Evolutionary conservation across 2,113 vertebrate species (phyloP).

Genomic region (Xenus cinereus): DNA sequence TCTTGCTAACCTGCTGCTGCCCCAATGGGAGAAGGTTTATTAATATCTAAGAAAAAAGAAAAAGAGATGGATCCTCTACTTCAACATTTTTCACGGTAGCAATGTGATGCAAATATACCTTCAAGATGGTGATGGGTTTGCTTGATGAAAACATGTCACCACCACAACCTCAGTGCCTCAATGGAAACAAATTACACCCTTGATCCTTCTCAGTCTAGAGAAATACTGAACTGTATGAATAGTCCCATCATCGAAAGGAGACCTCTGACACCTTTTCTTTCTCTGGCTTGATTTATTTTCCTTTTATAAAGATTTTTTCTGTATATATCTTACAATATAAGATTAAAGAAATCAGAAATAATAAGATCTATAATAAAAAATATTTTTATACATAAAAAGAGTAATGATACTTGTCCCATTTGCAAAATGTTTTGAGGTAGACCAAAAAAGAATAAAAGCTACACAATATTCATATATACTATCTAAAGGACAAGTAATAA

Average conservation of each 20-base stretch:
- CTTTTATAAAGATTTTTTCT: background rate
- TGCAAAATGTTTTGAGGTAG: background rate
- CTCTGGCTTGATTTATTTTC: background rate
- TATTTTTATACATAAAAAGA: background rate
- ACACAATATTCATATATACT: background rate
- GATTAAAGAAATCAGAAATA: background rate
- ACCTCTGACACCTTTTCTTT: background rate
- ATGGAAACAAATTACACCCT: background rate
- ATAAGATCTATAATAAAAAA: background rate
- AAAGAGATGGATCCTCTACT: background rate
- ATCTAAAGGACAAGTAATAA: background rate
- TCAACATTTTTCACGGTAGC: background rate
- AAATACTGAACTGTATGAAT: background rate
- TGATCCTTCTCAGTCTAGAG: background rate
- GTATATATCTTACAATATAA: background rate
- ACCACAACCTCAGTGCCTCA: fast-evolving
- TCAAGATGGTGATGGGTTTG: background rate
- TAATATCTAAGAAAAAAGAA: background rate
- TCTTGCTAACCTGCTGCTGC: background rate
- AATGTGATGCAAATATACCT: background rate
- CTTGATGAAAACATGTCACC: background rate
- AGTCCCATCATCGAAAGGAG: background rate
- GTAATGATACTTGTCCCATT: background rate
- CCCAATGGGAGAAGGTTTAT: background rate
- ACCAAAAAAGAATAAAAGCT: background rate